Evolutionary conservation across 2,113 vertebrate genomes (phyloP), one percentile per base, ranked within the genome.

Genomic region (Nannobrachium achirus): DNA sequence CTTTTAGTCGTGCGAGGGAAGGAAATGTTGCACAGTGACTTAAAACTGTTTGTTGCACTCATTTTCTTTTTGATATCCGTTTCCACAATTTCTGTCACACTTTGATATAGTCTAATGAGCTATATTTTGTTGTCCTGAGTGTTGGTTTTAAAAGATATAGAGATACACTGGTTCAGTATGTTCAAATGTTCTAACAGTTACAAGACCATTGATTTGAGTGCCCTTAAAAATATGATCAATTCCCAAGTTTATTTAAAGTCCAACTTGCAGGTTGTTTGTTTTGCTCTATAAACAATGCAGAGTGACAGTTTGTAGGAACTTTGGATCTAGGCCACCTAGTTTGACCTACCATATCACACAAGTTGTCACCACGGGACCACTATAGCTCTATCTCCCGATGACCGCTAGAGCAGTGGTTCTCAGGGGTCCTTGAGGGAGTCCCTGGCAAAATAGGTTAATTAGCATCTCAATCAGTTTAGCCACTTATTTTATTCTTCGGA

Each of bases 21-120:
- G 67, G 59, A 63, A 60, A 70, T 66, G 70, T 87, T 70, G 0
- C 55, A 65, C 76, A 61, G 73, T 59, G 65, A 83, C 52, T 50
- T 58, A 14, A 83, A 85, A 70, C 62, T 83, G 63, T 66, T 78
- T 65, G 45, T 82, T 40, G 40, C 63, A 40, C 14, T 52, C 8
- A 6, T 84, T 81, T 80, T 75, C 13, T 70, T 14, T 72, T 68
- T 53, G 6, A 62, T 55, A 49, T 75, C 13, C 72, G 58, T 79
- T 82, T 73, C 83, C 25, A 75, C 57, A 59, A 72, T 86, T 71
- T 71, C 59, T 66, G 61, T 69, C 64, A 69, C 1, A 13, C 45
- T 7, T 50, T 78, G 66, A 76, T 42, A 1, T 16, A 63, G 64
- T 82, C 69, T 25, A 15, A 68, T 68, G 41, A 68, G 56, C 63